These are phyloP conservation scores for Morpho helenor DNA, from an alignment of 2,888 invertebrate species.

Conservation along the genomic window DNA sequence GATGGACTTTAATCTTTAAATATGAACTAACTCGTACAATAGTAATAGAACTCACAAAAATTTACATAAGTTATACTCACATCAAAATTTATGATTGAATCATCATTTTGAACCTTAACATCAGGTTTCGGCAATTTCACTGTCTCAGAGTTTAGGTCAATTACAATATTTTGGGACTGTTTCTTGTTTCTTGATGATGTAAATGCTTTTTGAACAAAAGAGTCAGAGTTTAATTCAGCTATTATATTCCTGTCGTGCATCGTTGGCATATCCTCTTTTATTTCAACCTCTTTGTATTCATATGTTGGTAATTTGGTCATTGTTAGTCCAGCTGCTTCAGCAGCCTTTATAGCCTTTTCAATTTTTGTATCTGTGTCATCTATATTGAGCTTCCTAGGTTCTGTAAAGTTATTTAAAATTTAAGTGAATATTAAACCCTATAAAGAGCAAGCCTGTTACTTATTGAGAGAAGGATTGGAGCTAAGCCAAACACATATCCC, in stretches of 20 bases:
- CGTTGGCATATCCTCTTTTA: conserved; percentile 74
- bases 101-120: conserved; percentile 66
- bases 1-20: too few species aligned
- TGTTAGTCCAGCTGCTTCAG: conserved; percentile 70
- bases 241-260: conserved; percentile 79
- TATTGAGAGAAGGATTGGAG: too few species aligned
- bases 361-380: conserved; percentile 70
- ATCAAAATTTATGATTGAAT: conserved; percentile 83
- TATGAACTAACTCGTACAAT: too few species aligned
- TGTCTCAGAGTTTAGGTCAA: conserved; percentile 85
- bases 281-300: conserved; percentile 65
- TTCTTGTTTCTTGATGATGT: conserved; percentile 80
- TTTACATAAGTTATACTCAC: conserved; percentile 62
- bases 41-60: not conserved
- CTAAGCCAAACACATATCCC: too few species aligned
- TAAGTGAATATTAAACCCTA: not conserved
- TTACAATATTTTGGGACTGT: conserved; percentile 83
- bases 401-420: conserved; percentile 37
- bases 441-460: too few species aligned
- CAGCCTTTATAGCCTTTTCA: conserved; percentile 71
- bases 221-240: conserved; percentile 85
- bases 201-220: conserved; percentile 81
- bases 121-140: conserved; percentile 82
- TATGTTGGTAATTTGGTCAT: conserved; percentile 74
- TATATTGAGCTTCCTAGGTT: conserved; percentile 42